A percentile compares a stretch with the other conserved stretches of the same genome.
These are phyloP conservation scores for Dusona sp. DNA, from an alignment of 2,888 invertebrate genomes.

Conservation along the genomic window DNA sequence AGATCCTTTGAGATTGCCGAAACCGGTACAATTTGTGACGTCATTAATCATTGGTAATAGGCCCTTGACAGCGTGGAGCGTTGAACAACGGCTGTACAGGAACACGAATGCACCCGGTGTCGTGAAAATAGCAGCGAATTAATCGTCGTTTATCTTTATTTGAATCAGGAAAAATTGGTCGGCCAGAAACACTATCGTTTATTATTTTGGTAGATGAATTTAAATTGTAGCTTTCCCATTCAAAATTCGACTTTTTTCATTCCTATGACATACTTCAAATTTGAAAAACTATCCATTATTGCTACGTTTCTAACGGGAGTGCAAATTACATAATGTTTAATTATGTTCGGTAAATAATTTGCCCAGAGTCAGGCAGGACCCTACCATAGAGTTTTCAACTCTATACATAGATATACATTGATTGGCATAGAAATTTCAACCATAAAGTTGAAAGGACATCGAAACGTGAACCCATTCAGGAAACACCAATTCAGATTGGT, in stretches of 20 bases:
- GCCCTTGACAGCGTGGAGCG: neutral
- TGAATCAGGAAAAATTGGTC: neutral
- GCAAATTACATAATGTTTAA: neutral
- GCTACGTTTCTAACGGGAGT: neutral
- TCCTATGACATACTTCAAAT: neutral
- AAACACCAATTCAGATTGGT: neutral
- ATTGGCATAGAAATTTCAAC: too few relatives aligned
- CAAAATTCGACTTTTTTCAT: neutral
- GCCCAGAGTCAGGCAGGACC: neutral
- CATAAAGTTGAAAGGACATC: neutral
- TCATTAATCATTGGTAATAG: constrained; percentile 71
- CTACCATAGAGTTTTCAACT: too few relatives aligned
- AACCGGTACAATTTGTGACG: constrained; percentile 63
- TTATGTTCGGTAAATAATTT: neutral
- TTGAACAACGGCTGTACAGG: constrained; percentile 9
- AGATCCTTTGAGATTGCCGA: constrained; percentile 27
- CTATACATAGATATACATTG: too few relatives aligned
- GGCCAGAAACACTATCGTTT: neutral
- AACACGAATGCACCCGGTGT: neutral
- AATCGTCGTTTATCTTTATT: neutral
- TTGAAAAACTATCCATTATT: neutral
- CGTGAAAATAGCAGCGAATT: constrained; percentile 4
- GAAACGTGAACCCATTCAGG: neutral
- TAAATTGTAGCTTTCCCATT: neutral
- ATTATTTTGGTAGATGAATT: neutral